Percentiles rank a stretch among this genome's conserved stretches.
Conservation (phyloP, 30 jellyfish, hydroid and myxozoan genomes). For the Aurelia sp. region DNA sequence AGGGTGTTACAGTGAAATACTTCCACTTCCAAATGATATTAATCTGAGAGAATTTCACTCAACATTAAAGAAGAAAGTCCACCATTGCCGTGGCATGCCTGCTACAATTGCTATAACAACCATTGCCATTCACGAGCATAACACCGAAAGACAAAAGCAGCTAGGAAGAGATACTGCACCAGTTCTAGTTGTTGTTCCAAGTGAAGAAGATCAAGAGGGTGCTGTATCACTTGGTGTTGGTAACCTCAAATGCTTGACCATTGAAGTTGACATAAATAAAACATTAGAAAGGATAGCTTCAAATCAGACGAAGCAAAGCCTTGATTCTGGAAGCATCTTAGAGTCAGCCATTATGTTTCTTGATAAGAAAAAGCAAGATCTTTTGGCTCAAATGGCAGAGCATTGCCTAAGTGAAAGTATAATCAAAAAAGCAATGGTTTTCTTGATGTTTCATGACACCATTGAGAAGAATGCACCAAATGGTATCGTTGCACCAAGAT, state of each 20-base stretch:
- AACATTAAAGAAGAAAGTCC: constrained; percentile 71
- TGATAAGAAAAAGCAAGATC: not conserved
- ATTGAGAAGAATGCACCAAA: constrained; percentile 66
- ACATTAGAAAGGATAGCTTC: constrained; percentile 63
- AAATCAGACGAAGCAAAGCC: constrained; percentile 42
- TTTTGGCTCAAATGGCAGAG: constrained; percentile 33
- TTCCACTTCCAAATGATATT: constrained; percentile 78
- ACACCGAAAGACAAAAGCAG: constrained; percentile 65
- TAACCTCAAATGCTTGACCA: constrained; percentile 60
- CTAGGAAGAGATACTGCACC: constrained; percentile 77
- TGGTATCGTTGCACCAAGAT: constrained; percentile 27
- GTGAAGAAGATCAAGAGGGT: constrained; percentile 51
- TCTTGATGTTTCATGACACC: constrained; percentile 69
- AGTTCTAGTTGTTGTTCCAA: constrained; percentile 68
- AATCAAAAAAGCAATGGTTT: constrained; percentile 60
- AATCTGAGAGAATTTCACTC: constrained; percentile 74
- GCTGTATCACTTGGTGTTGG: constrained; percentile 29
- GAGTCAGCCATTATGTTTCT: constrained; percentile 21
- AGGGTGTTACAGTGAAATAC: constrained; percentile 90
- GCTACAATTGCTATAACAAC: constrained; percentile 87
- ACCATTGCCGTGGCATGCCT: constrained; percentile 92
- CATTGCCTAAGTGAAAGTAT: constrained; percentile 36
- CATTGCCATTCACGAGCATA: constrained; percentile 87
- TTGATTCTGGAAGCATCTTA: constrained; percentile 25
- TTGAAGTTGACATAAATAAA: constrained; percentile 66